A percentile compares a stretch with the other conserved stretches of the same genome.
Evolutionary conservation across 2,113 vertebrate species (phyloP).

Genomic region (Lontra canadensis): DNA sequence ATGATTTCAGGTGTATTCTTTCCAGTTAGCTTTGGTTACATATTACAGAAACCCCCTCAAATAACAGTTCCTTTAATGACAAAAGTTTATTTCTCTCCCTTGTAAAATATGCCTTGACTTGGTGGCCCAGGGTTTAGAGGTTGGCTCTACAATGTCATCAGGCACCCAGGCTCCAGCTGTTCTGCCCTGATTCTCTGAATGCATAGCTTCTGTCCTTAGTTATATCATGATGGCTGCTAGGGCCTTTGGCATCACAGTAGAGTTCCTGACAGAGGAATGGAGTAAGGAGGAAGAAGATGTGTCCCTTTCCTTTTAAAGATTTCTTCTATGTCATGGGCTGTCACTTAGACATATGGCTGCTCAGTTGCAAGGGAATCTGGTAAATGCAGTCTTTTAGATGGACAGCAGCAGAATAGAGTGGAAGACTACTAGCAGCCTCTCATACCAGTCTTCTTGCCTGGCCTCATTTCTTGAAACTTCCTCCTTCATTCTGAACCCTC

Average conservation of each 20-base stretch:
- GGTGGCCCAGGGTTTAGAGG: neutral
- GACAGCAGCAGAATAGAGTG: neutral
- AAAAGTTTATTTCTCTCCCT: neutral
- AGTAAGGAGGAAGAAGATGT: neutral
- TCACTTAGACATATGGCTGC: neutral
- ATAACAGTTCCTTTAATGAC: neutral
- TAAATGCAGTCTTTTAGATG: neutral
- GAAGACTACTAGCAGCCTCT: neutral
- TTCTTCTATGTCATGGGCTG: neutral
- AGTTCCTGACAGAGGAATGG: neutral
- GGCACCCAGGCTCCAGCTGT: neutral
- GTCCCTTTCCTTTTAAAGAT: neutral
- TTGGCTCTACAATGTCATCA: neutral
- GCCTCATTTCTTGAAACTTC: neutral
- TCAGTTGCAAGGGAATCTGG: neutral
- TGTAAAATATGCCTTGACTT: neutral
- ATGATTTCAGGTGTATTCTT: neutral
- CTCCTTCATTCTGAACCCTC: neutral
- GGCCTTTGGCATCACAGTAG: neutral
- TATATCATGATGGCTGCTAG: neutral
- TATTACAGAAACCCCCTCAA: neutral
- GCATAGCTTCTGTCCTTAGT: neutral
- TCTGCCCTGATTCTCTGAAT: neutral
- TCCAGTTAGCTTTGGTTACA: neutral
- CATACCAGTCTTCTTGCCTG: neutral